Conservation (phyloP, 2,888 invertebrate species). For the Aproaerema taeniolella region DNA sequence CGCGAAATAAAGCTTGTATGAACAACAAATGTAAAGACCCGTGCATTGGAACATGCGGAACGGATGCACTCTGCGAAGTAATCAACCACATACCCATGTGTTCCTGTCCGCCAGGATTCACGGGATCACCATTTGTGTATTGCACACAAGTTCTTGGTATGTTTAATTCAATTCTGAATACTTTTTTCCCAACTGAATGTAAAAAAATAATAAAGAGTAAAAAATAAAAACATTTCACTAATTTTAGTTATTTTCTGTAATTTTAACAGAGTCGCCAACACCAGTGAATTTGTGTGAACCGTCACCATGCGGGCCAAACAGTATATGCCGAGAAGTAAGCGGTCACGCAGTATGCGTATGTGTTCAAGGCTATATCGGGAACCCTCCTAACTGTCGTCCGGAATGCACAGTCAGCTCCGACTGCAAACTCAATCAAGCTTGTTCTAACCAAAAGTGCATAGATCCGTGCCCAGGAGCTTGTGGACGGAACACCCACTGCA, state of each 20-base stretch:
- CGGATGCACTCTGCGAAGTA: conserved; percentile 75
- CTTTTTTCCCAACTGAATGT: no score
- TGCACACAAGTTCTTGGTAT: conserved; percentile 67
- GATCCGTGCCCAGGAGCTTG: conserved; percentile 87
- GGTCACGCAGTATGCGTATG: conserved; percentile 86
- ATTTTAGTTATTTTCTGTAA: background rate
- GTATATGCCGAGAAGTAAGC: conserved; percentile 82
- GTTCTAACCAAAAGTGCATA: conserved; percentile 85
- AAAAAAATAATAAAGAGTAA: no score
- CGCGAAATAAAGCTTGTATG: conserved; percentile 82
- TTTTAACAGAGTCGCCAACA: conserved; percentile 38
- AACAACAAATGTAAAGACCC: conserved; percentile 86
- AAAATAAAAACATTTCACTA: background rate
- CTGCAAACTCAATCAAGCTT: conserved; percentile 82
- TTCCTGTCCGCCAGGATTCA: conserved; percentile 80
- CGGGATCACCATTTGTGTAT: conserved; percentile 80
- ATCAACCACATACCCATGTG: conserved; percentile 83
- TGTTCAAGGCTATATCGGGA: conserved; percentile 80
- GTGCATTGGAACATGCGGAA: conserved; percentile 83
- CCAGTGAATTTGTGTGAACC: conserved; percentile 53
- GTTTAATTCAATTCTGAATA: conserved; percentile 8
- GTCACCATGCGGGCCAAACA: conserved; percentile 83
- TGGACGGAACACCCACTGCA: conserved; percentile 78
- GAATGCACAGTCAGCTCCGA: conserved; percentile 88
- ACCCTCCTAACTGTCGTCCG: conserved; percentile 85